phyloP scores from a whole-genome alignment of 2,113 vertebrate genomes.

The Perognathus longimembris region DNA sequence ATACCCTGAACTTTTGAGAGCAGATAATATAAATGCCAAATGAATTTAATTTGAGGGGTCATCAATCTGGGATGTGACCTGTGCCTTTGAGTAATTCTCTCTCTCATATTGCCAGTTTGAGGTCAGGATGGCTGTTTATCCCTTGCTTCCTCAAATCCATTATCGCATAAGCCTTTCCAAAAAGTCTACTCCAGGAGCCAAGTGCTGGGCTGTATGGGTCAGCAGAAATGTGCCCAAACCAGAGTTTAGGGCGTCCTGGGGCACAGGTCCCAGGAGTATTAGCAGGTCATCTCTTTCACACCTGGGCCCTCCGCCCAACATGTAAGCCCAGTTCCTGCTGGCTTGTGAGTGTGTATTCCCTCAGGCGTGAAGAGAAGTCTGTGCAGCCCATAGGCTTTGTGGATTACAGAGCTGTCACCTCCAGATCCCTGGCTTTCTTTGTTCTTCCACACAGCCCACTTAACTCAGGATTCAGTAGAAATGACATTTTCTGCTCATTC shows the following conservation, averaged over 20 bases:
- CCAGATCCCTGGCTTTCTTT: not conserved
- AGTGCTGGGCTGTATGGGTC: not conserved
- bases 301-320: not conserved
- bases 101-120: not conserved
- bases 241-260: not conserved
- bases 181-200: not conserved
- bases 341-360: not conserved
- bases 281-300: not conserved
- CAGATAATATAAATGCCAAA: not conserved
- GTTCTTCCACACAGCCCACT: not conserved
- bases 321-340: not conserved
- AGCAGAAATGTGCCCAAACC: not conserved
- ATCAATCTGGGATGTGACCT: not conserved
- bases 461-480: not conserved
- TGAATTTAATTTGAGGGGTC: slow-evolving; percentile 25
- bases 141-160: not conserved
- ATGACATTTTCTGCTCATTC: not conserved
- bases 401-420: accelerated
- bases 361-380: not conserved
- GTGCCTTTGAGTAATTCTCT: not conserved
- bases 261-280: not conserved
- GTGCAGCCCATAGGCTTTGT: not conserved
- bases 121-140: not conserved
- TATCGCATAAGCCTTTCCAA: not conserved
- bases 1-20: not conserved